Percentiles rank a stretch among this genome's conserved stretches.
Evolutionary conservation across 2,797 vertebrate species (phyloP).

Genomic region (Oreortyx pictus): DNA sequence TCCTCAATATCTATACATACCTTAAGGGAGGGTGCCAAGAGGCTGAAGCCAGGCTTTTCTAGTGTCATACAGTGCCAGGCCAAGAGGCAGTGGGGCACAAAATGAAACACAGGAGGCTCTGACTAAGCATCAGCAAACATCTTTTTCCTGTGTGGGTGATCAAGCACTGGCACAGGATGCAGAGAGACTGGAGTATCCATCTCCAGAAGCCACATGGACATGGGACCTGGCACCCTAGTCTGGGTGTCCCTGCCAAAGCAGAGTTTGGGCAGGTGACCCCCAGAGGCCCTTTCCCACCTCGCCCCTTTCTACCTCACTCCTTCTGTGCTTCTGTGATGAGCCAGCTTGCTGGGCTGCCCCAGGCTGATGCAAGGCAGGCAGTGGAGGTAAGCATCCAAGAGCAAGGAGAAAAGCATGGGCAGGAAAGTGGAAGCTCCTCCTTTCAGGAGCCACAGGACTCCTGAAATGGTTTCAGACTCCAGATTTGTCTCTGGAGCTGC

Average conservation of each 20-base stretch:
- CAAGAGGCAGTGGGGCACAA: neutral
- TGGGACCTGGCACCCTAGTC: neutral
- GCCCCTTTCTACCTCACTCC: neutral
- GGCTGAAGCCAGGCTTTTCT: neutral
- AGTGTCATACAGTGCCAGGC: neutral
- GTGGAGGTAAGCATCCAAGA: neutral
- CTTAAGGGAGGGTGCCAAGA: neutral
- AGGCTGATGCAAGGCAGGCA: constrained; percentile 8
- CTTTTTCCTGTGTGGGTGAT: neutral
- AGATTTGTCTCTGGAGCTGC: neutral
- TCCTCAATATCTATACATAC: neutral
- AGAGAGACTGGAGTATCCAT: neutral
- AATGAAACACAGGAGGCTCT: neutral
- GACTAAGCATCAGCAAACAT: neutral
- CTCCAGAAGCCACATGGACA: neutral
- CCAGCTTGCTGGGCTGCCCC: neutral
- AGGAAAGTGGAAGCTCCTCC: neutral
- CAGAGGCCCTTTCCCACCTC: neutral
- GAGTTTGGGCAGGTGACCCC: neutral
- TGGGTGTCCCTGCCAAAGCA: neutral
- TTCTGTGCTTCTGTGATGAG: neutral
- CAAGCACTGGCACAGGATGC: neutral
- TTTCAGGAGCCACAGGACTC: neutral
- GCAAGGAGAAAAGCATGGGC: rapidly evolving
- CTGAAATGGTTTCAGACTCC: neutral